A percentile compares a stretch with the other conserved stretches of the same genome.
Conservation (phyloP, 2,113 vertebrate species). For the Stegostoma tigrinum region DNA sequence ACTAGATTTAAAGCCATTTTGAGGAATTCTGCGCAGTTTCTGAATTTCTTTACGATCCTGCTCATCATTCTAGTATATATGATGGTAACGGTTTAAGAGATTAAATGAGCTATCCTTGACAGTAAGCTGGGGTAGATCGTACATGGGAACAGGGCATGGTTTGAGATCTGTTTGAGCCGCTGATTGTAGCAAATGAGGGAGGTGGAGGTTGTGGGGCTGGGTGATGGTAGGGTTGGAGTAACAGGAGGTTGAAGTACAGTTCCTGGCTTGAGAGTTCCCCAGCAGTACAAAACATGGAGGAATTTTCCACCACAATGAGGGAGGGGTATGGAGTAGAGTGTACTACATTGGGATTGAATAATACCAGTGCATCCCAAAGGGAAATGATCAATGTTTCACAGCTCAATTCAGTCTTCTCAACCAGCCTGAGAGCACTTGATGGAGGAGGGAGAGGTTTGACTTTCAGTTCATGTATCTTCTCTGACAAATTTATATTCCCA, state of each 20-base stretch:
- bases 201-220: background rate
- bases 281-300: background rate
- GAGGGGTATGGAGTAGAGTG: background rate
- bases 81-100: background rate
- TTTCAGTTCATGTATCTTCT: background rate
- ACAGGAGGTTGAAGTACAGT: background rate
- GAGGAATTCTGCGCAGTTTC: background rate
- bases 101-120: background rate
- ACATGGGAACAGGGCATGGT: background rate
- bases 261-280: background rate
- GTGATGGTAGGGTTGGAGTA: background rate
- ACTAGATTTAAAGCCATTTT: background rate
- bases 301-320: background rate
- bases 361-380: background rate
- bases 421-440: background rate
- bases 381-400: background rate
- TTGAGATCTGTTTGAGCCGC: background rate
- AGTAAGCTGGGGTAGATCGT: background rate
- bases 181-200: background rate
- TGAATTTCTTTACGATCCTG: background rate
- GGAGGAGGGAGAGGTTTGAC: background rate
- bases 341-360: background rate
- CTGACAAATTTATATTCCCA: background rate
- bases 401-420: background rate
- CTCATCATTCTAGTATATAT: background rate